These are phyloP conservation scores for Chelidonichthys spinosus DNA, from an alignment of 2,797 vertebrate species.

Conservation along the genomic window DNA sequence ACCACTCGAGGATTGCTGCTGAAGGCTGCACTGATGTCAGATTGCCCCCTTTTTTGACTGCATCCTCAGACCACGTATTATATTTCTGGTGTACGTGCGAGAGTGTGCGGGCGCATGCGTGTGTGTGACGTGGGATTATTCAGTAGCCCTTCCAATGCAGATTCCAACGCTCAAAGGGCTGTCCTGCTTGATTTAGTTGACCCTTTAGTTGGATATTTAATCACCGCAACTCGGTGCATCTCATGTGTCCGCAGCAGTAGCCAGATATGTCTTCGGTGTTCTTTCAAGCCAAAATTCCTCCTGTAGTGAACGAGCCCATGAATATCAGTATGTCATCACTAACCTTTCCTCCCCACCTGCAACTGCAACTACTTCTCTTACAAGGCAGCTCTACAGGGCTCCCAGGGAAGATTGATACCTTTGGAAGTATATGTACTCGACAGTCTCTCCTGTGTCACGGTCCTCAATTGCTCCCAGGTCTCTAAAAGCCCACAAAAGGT, in stretches of 20 bases:
- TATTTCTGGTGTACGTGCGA: constrained; percentile 32
- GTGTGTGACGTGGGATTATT: constrained; percentile 35
- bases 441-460: constrained; percentile 27
- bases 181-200: constrained; percentile 32
- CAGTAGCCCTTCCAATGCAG: constrained; percentile 31
- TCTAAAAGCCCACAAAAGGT: constrained; percentile 37
- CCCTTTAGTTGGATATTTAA: constrained; percentile 23
- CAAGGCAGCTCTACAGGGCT: constrained; percentile 2
- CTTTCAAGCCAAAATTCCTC: constrained; percentile 15
- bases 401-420: constrained; percentile 41
- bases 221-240: constrained; percentile 17
- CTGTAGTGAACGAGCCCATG: constrained; percentile 21
- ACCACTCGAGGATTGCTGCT: constrained; percentile 48
- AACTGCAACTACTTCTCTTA: constrained; percentile 8
- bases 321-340: constrained; percentile 51
- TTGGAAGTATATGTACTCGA: constrained; percentile 43
- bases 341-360: constrained; percentile 29
- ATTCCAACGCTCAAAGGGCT: constrained; percentile 23
- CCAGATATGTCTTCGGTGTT: constrained; percentile 23
- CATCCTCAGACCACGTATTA: constrained; percentile 43
- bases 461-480: constrained; percentile 37
- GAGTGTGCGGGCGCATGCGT: constrained; percentile 23
- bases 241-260: constrained; percentile 22
- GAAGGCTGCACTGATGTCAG: constrained; percentile 55
- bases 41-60: constrained; percentile 53